These are phyloP conservation scores for Sparus aurata DNA, from an alignment of 2,797 vertebrate species.

Conservation along the genomic window DNA sequence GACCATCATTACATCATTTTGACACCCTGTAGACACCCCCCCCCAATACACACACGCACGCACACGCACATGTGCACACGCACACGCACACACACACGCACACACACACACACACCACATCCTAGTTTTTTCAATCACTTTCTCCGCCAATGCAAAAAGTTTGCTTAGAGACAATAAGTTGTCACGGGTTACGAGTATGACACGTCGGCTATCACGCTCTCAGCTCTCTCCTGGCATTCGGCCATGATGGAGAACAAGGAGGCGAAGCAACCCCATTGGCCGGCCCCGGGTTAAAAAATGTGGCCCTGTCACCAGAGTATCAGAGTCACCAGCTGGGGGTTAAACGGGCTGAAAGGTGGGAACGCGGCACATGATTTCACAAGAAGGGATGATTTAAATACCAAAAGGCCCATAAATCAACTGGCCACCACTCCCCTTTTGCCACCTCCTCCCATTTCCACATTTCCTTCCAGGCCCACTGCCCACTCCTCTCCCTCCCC, in stretches of 20 bases:
- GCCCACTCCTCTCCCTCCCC: constrained; percentile 52
- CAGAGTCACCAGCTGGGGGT: constrained; percentile 73
- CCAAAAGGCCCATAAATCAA: constrained; percentile 82
- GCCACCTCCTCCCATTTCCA: constrained; percentile 73
- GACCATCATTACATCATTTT: constrained; percentile 86
- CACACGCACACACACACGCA: constrained; percentile 23
- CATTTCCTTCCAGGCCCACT: constrained; percentile 70
- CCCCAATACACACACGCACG: constrained; percentile 6
- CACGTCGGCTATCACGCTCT: constrained; percentile 54
- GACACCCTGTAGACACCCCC: constrained; percentile 68
- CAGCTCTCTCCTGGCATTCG: constrained; percentile 46
- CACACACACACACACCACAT: constrained; percentile 20
- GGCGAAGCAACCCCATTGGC: constrained; percentile 60
- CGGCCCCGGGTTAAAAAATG: constrained; percentile 46
- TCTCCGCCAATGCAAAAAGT: constrained; percentile 53
- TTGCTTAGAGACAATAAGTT: constrained; percentile 67
- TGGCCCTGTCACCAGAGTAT: constrained; percentile 62
- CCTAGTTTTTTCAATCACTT: constrained; percentile 44
- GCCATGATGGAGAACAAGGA: constrained; percentile 48
- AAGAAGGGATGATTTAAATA: constrained; percentile 77
- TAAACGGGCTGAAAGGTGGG: constrained; percentile 67
- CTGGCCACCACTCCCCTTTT: constrained; percentile 50
- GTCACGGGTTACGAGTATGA: constrained; percentile 60
- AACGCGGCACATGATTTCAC: constrained; percentile 72
- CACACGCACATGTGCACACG: too few relatives aligned